phyloP scores from a whole-genome alignment of 2,888 invertebrate species.

The Yponomeuta evonymella region DNA sequence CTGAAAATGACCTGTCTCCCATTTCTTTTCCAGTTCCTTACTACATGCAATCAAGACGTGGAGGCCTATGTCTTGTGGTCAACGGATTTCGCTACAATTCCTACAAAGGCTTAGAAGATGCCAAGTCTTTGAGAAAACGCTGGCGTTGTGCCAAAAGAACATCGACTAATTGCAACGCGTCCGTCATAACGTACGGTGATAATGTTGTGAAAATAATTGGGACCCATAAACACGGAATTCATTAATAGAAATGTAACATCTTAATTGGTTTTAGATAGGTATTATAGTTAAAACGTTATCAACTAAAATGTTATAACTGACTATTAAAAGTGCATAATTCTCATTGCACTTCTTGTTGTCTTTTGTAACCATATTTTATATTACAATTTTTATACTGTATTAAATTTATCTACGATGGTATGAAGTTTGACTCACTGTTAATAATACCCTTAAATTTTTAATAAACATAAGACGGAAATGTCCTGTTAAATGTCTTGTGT shows the following conservation, averaged over 20 bases:
- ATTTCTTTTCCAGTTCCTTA: neutral
- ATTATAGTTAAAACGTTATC: neutral
- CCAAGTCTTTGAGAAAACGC: neutral
- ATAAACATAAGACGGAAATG: too few species aligned
- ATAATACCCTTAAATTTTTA: too few species aligned
- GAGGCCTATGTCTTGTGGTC: neutral
- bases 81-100: slow-evolving; percentile 10
- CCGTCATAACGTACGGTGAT: neutral
- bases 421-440: too few species aligned
- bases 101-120: neutral
- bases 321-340: neutral
- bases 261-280: neutral
- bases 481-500: too few species aligned
- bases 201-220: slow-evolving; percentile 26
- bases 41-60: neutral
- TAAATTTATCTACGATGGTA: neutral
- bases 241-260: neutral
- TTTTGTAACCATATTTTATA: neutral
- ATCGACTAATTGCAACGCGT: neutral
- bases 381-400: neutral
- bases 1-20: neutral
- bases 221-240: slow-evolving; percentile 36
- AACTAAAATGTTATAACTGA: neutral
- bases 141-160: slow-evolving; percentile 5
- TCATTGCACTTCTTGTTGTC: neutral